Base-by-base conservation (phyloP, 2,797 vertebrate species). In the Lateolabrax maculatus region DNA sequence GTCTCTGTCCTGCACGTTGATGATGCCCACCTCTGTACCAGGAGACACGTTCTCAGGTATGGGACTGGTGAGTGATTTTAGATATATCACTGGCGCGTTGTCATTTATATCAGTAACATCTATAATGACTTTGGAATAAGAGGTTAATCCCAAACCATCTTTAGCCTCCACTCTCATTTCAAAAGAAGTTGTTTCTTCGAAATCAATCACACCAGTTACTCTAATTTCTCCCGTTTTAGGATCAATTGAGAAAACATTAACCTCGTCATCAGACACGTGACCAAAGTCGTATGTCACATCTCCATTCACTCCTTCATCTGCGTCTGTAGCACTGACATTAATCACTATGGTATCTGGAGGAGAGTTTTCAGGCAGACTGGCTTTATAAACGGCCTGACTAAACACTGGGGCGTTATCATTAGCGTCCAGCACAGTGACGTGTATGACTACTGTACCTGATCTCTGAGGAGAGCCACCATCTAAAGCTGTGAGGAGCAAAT, bases 11-110 rank as follows among this genome's bases (percentile, higher is more conserved):
- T 34, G 31, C 31, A 34, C 31, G 31, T 34, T 34, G 6, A 34
- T 34, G 31, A 34, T 34, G 31, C 31, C 31, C 31, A 34, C 31
- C 31, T 48, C 46, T 46, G 43, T 46, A 76, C 85, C 57, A 94
- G 87, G 75, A 0, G 87, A 73, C 2, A 89, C 84, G 3, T 95
- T 95, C 75, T 97, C 96, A 0, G 95, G 81, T 18, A 96, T 85
- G 9, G 90, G 87, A 0, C 73, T 77, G 0, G 56, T 84, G 4
- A 95, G 39, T 0, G 96, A 95, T 12, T 95, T 93, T 0, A 97
- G 6, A 0, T 63, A 77, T 7, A 97, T 89, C 1, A 94, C 88
- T 0, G 96, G 96, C 0, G 84, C 51, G 0, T 95, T 94, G n/a
- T 95, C 94, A 61, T 94, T 95, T 0, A 90, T 5, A 68, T 94